A percentile compares a stretch with the other conserved stretches of the same genome.
phyloP scores from a whole-genome alignment of 64 coral and sea anemone species.

The Montipora cactus region DNA sequence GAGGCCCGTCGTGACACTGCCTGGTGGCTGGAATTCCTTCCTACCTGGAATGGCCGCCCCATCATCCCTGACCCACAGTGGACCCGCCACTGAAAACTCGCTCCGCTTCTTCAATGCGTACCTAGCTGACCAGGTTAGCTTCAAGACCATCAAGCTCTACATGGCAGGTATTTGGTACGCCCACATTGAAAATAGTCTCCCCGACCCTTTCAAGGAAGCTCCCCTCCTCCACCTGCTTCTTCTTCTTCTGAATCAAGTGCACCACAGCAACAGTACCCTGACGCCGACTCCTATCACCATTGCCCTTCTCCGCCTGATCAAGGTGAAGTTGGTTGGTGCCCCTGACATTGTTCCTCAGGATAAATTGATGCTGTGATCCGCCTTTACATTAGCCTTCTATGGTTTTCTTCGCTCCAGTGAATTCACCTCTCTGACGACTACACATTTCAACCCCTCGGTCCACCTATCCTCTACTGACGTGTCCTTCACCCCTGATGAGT shows the following conservation, averaged over 20 bases:
- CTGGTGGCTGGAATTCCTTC: too few relatives aligned
- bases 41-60: neutral
- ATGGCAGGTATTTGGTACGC: too few relatives aligned
- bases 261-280: neutral
- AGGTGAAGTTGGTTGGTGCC: neutral
- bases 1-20: too few relatives aligned
- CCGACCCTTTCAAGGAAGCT: neutral
- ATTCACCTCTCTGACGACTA: neutral
- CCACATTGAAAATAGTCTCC: too few relatives aligned
- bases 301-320: neutral
- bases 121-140: too few relatives aligned
- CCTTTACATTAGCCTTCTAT: neutral
- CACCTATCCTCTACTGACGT: neutral
- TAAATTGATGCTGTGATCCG: neutral
- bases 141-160: too few relatives aligned
- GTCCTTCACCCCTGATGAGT: neutral
- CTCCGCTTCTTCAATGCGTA: neutral
- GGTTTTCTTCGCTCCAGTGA: neutral
- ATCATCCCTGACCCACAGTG: slow-evolving; percentile 15
- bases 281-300: neutral
- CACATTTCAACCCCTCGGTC: neutral
- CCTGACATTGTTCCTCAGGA: neutral
- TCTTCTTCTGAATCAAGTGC: too few relatives aligned
- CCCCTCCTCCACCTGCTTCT: neutral
- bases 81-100: neutral